Conservation (phyloP, 2,888 invertebrate species). For the Ptychoptera contaminata region DNA sequence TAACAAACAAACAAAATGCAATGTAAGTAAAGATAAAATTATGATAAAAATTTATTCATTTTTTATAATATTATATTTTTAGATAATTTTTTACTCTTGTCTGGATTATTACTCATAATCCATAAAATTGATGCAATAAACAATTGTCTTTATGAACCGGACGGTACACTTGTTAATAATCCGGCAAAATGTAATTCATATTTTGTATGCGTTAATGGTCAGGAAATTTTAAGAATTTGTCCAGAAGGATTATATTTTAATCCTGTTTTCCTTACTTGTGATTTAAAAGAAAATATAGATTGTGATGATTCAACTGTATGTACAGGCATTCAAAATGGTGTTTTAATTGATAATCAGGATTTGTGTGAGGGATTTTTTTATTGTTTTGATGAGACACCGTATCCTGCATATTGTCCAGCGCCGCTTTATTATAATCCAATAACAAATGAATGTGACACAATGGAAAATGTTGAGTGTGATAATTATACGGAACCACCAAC, state of each 20-base stretch:
- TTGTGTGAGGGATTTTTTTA: slow-evolving; percentile 5
- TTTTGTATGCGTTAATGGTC: neutral
- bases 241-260: slow-evolving; percentile 1
- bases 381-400: slow-evolving; percentile 5
- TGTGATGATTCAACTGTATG: neutral
- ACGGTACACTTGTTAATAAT: neutral
- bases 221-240: neutral
- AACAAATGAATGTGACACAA: neutral
- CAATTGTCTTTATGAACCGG: no score
- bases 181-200: neutral
- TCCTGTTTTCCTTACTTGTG: neutral
- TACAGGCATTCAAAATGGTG: neutral
- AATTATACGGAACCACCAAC: neutral
- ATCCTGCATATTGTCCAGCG: slow-evolving; percentile 1
- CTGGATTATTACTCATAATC: no score
- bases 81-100: no score
- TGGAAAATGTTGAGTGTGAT: neutral
- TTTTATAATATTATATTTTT: no score
- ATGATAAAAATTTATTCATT: no score
- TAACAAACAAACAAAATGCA: no score
- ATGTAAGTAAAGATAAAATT: no score
- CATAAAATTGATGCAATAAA: no score
- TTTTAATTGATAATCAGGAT: neutral
- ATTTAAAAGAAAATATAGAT: neutral
- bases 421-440: slow-evolving; percentile 4